Evolutionary conservation across 2,113 vertebrate genomes (phyloP), one percentile per base, ranked within the genome.

Genomic region (Ageneiosus marmoratus): DNA sequence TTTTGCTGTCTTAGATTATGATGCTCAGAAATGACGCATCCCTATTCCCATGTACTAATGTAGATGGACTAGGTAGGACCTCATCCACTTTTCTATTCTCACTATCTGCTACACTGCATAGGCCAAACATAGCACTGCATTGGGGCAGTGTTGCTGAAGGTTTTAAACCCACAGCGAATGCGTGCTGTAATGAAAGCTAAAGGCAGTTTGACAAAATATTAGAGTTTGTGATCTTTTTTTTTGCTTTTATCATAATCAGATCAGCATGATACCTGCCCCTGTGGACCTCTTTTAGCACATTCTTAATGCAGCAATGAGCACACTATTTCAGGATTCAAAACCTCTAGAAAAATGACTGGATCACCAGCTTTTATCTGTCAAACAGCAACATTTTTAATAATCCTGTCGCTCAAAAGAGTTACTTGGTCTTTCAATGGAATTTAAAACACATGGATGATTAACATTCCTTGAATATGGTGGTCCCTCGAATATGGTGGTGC

Each of bases 1-100:
- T 34, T 32, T 81, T 5, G 29, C 65, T 37, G 41, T 67, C 6
- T 50, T 63, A 44, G 32, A 12, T 69, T 27, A 81, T 60, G 53
- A 81, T 16, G 60, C 34, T 69, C 3, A 67, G 50, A 53, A 70
- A 44, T 56, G 65, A 55, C 79, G 11, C 48, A 24, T 69, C 65
- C 32, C 56, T 58, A 55, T 58, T 44, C 41, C 46, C 32, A 37
- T 41, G 79, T 55, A n/a, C n/a, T n/a, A n/a, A 69, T 41, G 24
- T 29, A 13, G 34, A 15, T 44, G 48, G 50, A 50, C 16, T 79
- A 50, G 46, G n/a, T 51, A 5, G 24, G 18, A 58, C 15, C 22
- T 18, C 44, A 10, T 41, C n/a, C 41, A 46, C 22, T 44, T 70
- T 46, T 72, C 41, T 41, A 20, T 24, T 41, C 65, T 24, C 34